A percentile compares a stretch with the other conserved stretches of the same genome.
Conservation (phyloP, 2,888 invertebrate species). For the Ellobium chinense region DNA sequence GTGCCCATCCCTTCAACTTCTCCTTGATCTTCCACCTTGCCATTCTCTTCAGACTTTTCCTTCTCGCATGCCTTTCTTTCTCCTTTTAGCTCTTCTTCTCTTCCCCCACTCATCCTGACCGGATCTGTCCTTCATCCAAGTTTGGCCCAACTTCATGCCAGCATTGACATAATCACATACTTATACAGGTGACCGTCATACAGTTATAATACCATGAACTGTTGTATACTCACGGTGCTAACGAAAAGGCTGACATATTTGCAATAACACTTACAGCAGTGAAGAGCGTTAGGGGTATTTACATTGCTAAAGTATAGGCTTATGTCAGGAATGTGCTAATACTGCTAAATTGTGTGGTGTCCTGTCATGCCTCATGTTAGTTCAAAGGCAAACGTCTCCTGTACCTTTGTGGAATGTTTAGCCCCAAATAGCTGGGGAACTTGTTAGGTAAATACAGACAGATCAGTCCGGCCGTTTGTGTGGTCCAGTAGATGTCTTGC, state of each 20-base stretch:
- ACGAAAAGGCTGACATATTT: no score
- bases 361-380: not conserved
- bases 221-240: no score
- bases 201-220: no score
- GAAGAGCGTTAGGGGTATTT: no score
- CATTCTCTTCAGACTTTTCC: not conserved
- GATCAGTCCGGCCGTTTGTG: not conserved
- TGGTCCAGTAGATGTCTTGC: not conserved
- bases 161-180: no score
- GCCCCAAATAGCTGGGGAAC: not conserved
- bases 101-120: no score
- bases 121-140: no score
- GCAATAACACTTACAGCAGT: no score
- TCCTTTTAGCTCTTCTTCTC: not conserved
- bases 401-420: not conserved
- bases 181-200: no score
- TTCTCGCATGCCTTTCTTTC: not conserved
- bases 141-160: no score
- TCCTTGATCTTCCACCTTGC: not conserved
- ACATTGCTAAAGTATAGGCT: no score
- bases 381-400: not conserved
- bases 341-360: not conserved
- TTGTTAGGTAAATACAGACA: not conserved
- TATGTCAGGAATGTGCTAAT: not conserved
- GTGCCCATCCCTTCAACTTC: not conserved